Evolutionary conservation across 2,797 vertebrate genomes (phyloP).

Genomic region (Bufotes viridis): DNA sequence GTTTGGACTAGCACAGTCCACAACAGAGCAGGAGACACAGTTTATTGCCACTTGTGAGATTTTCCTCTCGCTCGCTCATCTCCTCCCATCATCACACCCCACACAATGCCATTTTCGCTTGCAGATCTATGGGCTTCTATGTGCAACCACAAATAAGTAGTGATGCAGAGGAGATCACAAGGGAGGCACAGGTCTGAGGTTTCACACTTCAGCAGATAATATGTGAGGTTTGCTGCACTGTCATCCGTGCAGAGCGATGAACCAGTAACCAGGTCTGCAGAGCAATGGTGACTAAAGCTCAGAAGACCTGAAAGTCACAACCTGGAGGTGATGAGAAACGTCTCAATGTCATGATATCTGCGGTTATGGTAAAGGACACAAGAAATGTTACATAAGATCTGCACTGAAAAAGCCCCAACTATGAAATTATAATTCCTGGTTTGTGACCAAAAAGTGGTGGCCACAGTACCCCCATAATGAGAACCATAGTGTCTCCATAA

Average conservation of each 20-base stretch:
- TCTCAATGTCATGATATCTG: neutral
- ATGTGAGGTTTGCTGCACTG: neutral
- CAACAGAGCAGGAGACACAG: too few relatives aligned
- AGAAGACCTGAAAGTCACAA: neutral
- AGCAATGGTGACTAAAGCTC: neutral
- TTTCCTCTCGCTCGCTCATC: neutral
- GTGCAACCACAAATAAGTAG: neutral
- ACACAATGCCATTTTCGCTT: neutral
- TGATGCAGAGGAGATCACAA: neutral
- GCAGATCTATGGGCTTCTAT: neutral
- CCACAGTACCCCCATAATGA: neutral
- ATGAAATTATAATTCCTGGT: neutral
- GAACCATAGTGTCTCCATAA: neutral
- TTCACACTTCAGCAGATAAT: neutral
- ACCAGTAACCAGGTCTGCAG: neutral
- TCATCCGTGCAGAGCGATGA: neutral
- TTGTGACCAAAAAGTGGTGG: neutral
- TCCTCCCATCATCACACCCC: neutral
- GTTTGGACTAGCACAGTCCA: neutral
- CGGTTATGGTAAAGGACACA: neutral
- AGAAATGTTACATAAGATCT: neutral
- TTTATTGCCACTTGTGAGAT: neutral
- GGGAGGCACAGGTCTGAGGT: conserved; percentile 2
- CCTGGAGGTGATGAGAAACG: neutral
- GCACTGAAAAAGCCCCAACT: neutral